Conservation (phyloP, 2,797 vertebrate genomes). For the Australoheros facetus region DNA sequence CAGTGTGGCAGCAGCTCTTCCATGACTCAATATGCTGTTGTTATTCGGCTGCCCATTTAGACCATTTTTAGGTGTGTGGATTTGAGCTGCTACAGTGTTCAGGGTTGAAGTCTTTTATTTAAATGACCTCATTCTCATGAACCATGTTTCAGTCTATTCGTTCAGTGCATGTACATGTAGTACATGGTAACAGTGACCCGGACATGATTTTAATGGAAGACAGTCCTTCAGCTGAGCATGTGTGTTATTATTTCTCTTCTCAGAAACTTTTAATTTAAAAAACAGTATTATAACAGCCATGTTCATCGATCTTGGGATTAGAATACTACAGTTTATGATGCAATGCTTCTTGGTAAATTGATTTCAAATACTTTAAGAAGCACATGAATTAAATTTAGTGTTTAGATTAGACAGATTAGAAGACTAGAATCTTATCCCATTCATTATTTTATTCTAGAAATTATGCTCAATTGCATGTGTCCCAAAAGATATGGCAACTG, state of each 20-base stretch:
- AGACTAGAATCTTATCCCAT: neutral
- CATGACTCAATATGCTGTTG: neutral
- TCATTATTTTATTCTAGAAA: neutral
- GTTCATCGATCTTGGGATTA: neutral
- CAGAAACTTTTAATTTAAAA: neutral
- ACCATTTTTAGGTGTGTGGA: neutral
- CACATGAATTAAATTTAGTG: neutral
- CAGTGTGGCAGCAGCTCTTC: neutral
- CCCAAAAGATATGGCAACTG: neutral
- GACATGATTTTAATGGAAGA: neutral
- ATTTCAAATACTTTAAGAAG: neutral
- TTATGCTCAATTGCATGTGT: neutral
- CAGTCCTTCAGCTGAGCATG: neutral
- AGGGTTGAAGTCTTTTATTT: slow-evolving; percentile 26
- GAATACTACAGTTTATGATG: neutral
- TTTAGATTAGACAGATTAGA: neutral
- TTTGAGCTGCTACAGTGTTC: neutral
- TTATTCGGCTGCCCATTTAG: neutral
- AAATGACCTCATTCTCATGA: slow-evolving; percentile 23
- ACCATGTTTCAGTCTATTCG: neutral
- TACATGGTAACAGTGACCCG: neutral
- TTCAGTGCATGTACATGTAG: neutral
- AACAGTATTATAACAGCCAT: neutral
- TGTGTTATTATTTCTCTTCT: neutral
- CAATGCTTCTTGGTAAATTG: neutral